Percentiles rank a stretch among this genome's conserved stretches.
Conservation (phyloP, 1,140 invertebrate genomes). For the Plutomurus gul region DNA sequence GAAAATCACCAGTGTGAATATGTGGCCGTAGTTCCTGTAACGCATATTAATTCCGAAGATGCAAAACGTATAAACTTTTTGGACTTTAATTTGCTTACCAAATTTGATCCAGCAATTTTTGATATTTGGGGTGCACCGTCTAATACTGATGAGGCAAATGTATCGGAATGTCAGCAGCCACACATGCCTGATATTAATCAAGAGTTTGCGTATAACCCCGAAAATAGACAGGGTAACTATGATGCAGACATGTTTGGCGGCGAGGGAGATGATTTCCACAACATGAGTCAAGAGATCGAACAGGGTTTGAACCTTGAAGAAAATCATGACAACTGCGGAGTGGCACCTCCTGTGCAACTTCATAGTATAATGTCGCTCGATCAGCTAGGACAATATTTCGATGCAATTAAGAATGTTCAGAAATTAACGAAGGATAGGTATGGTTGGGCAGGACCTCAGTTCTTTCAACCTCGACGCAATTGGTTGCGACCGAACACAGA, state of each 20-base stretch:
- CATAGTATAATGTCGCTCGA: background rate
- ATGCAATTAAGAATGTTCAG: constrained; percentile 2
- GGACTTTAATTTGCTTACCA: constrained; percentile 18
- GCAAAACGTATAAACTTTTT: background rate
- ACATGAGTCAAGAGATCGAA: too few species aligned
- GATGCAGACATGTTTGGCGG: too few species aligned
- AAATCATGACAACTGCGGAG: background rate
- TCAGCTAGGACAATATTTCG: background rate
- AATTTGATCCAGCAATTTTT: constrained; percentile 11
- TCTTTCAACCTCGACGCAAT: constrained; percentile 32
- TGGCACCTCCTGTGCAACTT: background rate
- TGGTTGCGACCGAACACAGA: background rate
- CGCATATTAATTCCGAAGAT: background rate
- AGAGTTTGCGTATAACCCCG: too few species aligned
- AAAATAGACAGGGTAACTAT: too few species aligned
- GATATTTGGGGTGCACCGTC: constrained; percentile 48
- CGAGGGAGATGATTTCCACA: too few species aligned
- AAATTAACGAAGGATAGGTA: background rate
- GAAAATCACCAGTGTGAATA: background rate
- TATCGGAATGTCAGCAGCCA: too few species aligned
- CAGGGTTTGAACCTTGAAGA: background rate
- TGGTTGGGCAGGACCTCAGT: constrained; percentile 45
- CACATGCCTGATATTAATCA: too few species aligned
- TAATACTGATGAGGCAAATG: too few species aligned
- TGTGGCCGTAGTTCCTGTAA: background rate